A percentile compares a stretch with the other conserved stretches of the same genome.
phyloP scores from a whole-genome alignment of 2,797 vertebrate species.

The Ptychobarbus kaznakovi region DNA sequence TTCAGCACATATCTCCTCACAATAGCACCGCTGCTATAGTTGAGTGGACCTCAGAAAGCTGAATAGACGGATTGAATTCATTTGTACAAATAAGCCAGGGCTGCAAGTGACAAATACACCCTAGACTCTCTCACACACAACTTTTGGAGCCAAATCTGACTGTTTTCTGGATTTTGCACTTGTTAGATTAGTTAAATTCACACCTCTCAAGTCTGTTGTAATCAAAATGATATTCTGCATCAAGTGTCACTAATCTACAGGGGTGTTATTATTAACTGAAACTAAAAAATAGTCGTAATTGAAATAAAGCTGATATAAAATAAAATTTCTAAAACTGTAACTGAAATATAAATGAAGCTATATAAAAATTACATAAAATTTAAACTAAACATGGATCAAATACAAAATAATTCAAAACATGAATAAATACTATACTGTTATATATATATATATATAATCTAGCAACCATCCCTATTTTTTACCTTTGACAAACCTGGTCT shows the following conservation, averaged over 20 bases:
- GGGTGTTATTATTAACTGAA: background rate
- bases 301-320: background rate
- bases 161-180: background rate
- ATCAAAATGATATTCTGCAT: background rate
- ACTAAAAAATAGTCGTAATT: background rate
- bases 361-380: background rate
- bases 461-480: background rate
- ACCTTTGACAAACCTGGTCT: background rate
- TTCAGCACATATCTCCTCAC: background rate
- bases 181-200: background rate
- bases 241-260: background rate
- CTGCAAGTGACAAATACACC: background rate
- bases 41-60: constrained; percentile 2
- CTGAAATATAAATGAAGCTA: background rate
- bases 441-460: background rate
- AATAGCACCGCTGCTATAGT: background rate
- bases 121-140: background rate
- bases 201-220: constrained; percentile 5
- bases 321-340: background rate
- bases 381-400: background rate
- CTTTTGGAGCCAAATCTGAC: background rate
- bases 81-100: background rate
- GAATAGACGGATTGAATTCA: background rate
- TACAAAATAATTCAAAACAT: background rate
- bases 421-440: background rate